Evolutionary conservation across 2,888 invertebrate genomes (phyloP), one percentile per base, ranked within the genome.

Genomic region (Carcina quercana): DNA sequence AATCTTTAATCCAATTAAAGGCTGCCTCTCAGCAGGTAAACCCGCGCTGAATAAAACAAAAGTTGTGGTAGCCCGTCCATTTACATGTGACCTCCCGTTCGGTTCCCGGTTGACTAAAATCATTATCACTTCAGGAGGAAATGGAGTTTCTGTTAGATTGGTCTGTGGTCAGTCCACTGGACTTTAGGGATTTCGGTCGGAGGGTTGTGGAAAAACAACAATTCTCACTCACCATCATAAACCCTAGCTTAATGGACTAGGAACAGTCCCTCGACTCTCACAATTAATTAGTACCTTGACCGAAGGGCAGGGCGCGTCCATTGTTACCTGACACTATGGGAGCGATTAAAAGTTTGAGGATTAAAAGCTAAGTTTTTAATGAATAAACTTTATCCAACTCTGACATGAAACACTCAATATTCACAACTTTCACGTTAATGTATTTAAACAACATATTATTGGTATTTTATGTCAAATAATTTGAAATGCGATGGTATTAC

Each of bases 1-100:
- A 61, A 73, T 71, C 73, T 74, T 70, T 76, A 76, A 80, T 80
- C 73, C 71, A 74, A 79, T 78, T 76, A 76, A 67, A 61, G 51
- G 52, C 60, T 52, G 59, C 59, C 75, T 71, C 71, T 72, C 66
- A 64, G 59, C 65, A 69, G 66, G 65, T 67, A 62, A 50, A 59
- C 50, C 60, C 50, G 56, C 45, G 47, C 60, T 76, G 75, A 75
- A 82, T 79, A 75, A 78, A 69, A 76, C 75, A 80, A 73, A 67
- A 71, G 70, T 61, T 61, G 50, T 44, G 48, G 45, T 53, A 47
- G 40, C 38, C 30, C 45, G 35, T 39, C 74, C 70, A 70, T 12
- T 41, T 28, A 32, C 20, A 13, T 5, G 10, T 38, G 68, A 60
- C 28, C 67, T 37, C 17, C 40, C 35, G 40, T 49, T 40, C 40